phyloP scores from a whole-genome alignment of 2,888 invertebrate species.

The Zaprionus bogoriensis region DNA sequence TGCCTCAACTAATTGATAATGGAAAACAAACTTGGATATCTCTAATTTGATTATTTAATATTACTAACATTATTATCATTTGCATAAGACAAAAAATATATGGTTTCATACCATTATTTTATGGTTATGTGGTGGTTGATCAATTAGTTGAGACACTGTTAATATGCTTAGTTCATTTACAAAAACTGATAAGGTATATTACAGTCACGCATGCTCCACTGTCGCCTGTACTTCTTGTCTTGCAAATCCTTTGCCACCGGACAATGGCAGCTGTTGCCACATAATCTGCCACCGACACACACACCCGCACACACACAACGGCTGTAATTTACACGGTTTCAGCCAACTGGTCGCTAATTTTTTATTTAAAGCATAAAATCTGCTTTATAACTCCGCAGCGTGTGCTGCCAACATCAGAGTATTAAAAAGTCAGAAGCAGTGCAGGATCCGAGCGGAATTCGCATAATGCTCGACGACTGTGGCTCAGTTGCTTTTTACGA shows the following conservation, averaged over 20 bases:
- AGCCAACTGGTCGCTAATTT: slow-evolving; percentile 45
- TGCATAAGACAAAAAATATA: no score
- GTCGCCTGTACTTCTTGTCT: neutral
- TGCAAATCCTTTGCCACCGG: slow-evolving; percentile 55
- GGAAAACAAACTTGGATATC: no score
- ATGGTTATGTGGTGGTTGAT: no score
- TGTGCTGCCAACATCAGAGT: slow-evolving; percentile 18
- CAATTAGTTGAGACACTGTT: neutral
- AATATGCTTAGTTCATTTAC: neutral
- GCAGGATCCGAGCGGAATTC: neutral
- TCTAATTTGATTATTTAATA: no score
- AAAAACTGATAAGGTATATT: neutral
- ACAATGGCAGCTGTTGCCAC: slow-evolving; percentile 60
- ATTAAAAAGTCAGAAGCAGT: slow-evolving; percentile 8
- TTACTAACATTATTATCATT: no score
- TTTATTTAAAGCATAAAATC: slow-evolving; percentile 33
- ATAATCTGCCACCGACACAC: slow-evolving; percentile 38
- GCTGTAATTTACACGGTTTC: slow-evolving; percentile 16
- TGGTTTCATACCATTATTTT: no score
- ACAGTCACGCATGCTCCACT: neutral
- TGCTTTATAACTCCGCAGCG: slow-evolving; percentile 16
- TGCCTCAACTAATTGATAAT: no score
- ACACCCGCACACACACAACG: neutral
- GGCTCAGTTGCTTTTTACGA: slow-evolving; percentile 2
- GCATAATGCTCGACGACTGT: slow-evolving; percentile 3